phyloP scores from a whole-genome alignment of 2,888 invertebrate genomes.

The Callyntrura guangdongensis region DNA sequence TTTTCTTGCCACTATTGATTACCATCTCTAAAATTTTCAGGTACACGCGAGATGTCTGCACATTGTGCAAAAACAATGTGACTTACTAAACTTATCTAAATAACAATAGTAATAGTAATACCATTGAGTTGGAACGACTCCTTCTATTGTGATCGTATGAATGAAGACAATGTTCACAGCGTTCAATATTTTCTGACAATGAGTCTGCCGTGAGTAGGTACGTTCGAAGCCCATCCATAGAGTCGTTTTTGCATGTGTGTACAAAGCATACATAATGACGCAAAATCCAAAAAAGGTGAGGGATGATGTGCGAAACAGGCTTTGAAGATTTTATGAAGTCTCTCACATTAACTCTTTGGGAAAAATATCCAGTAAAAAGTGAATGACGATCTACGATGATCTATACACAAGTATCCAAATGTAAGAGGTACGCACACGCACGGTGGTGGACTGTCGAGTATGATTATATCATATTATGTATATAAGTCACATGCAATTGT shows the following conservation, averaged over 20 bases:
- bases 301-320: constrained; percentile 63
- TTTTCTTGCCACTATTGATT: not conserved
- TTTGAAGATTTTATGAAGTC: constrained; percentile 51
- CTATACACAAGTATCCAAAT: not conserved
- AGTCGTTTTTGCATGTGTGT: not conserved
- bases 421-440: constrained; percentile 5
- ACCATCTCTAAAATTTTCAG: constrained; percentile 1
- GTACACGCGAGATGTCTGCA: not conserved
- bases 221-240: not conserved
- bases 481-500: no score
- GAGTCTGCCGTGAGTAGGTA: not conserved
- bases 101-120: not conserved
- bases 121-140: not conserved
- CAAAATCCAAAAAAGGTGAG: constrained; percentile 69
- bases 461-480: not conserved
- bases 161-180: not conserved
- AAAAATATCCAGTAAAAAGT: constrained; percentile 65
- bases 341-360: constrained; percentile 38
- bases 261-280: constrained; percentile 54
- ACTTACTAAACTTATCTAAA: not conserved
- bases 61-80: not conserved
- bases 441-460: not conserved
- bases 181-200: not conserved
- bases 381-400: constrained; percentile 4
- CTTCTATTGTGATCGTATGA: not conserved